phyloP scores from a whole-genome alignment of 2,888 invertebrate species.

The Falcaria lacertinaria region DNA sequence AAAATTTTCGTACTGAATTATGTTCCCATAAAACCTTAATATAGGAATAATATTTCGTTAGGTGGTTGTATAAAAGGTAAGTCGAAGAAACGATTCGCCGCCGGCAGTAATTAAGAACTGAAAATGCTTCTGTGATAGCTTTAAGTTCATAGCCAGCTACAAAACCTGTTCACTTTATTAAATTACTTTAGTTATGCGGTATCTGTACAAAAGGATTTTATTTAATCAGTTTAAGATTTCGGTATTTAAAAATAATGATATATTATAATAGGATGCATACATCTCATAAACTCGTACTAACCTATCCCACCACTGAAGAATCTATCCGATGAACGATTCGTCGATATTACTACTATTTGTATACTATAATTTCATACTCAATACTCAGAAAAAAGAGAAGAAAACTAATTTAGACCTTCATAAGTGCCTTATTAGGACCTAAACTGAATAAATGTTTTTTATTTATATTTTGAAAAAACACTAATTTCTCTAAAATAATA shows the following conservation, averaged over 20 bases:
- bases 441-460: no score
- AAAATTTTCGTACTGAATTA: neutral
- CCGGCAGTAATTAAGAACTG: constrained; percentile 70
- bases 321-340: no score
- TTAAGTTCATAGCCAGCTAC: constrained; percentile 49
- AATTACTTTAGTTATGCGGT: constrained; percentile 30
- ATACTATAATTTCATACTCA: no score
- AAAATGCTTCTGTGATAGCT: constrained; percentile 61
- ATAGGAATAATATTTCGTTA: constrained; percentile 32
- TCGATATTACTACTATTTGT: no score
- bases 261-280: neutral
- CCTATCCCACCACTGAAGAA: no score
- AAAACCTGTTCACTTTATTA: constrained; percentile 45
- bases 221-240: neutral
- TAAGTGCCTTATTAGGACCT: no score
- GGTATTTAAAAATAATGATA: no score
- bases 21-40: constrained; percentile 24
- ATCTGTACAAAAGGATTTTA: neutral
- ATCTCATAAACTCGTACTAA: no score
- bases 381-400: no score
- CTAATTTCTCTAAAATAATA: no score
- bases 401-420: no score
- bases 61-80: constrained; percentile 18
- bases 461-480: no score
- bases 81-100: constrained; percentile 50